phyloP scores from a whole-genome alignment of 2,797 vertebrate species.

The Anniella stebbinsi region DNA sequence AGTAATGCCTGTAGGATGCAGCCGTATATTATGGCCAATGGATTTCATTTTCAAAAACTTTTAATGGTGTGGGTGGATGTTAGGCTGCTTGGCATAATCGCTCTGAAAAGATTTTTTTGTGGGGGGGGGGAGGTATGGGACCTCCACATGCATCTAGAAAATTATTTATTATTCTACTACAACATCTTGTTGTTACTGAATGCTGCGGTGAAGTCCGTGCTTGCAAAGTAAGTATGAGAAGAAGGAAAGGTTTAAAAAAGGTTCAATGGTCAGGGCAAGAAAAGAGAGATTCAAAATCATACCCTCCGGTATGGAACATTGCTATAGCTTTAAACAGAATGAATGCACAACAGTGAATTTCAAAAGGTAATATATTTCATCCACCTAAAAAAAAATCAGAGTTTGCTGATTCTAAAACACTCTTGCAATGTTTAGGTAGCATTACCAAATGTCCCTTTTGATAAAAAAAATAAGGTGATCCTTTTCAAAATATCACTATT shows the following conservation, averaged over 20 bases:
- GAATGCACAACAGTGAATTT: background rate
- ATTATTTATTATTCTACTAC: background rate
- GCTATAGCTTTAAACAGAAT: background rate
- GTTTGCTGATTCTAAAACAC: background rate
- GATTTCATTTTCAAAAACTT: too few species aligned
- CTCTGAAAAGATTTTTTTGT: background rate
- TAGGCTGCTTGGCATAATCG: background rate
- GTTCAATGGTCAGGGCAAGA: background rate
- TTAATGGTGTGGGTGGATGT: background rate
- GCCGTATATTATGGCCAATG: background rate
- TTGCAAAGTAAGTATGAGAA: background rate
- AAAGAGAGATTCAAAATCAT: conserved; percentile 12
- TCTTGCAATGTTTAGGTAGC: background rate
- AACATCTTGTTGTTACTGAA: background rate
- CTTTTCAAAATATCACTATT: background rate
- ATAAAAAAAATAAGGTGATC: background rate
- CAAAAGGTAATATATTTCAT: background rate
- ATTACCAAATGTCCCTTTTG: background rate
- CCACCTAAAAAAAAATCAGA: background rate
- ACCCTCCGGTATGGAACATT: background rate
- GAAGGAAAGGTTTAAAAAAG: background rate
- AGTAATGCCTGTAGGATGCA: background rate
- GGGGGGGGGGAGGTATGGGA: background rate
- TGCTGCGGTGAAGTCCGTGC: background rate
- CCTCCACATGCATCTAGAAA: background rate